Percentiles rank a stretch among this genome's conserved stretches.
These are phyloP conservation scores for Ephestia elutella DNA, from an alignment of 1,140 invertebrate genomes.

Conservation along the genomic window DNA sequence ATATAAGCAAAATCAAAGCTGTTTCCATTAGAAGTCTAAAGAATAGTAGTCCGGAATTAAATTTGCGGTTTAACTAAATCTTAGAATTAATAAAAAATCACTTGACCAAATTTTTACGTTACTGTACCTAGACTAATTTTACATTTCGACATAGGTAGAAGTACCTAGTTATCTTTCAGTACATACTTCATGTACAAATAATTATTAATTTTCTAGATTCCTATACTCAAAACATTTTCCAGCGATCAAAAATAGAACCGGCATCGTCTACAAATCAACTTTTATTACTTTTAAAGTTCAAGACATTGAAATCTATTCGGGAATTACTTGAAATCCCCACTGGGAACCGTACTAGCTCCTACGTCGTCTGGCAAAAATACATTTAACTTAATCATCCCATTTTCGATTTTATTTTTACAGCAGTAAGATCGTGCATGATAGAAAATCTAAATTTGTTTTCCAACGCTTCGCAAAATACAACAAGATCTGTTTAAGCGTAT, in stretches of 20 bases:
- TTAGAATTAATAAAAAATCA: too few relatives aligned
- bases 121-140: too few relatives aligned
- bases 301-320: constrained; percentile 46
- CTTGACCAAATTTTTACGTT: too few relatives aligned
- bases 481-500: neutral
- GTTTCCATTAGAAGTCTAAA: too few relatives aligned
- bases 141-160: too few relatives aligned
- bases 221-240: neutral
- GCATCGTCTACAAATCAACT: neutral
- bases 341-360: neutral
- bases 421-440: neutral
- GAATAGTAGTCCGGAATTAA: too few relatives aligned
- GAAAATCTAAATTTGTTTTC: neutral
- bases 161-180: too few relatives aligned
- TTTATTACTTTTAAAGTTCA: constrained; percentile 23
- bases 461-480: neutral
- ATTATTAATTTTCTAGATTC: too few relatives aligned
- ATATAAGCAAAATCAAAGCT: too few relatives aligned
- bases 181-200: too few relatives aligned
- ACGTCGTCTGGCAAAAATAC: neutral
- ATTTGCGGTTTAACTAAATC: too few relatives aligned
- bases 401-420: neutral
- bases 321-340: constrained; percentile 12
- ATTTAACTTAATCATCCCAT: neutral
- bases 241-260: neutral